Percentiles rank a stretch among this genome's conserved stretches.
These are phyloP conservation scores for Myxocyprinus asiaticus DNA, from an alignment of 2,113 vertebrate genomes.

Conservation along the genomic window DNA sequence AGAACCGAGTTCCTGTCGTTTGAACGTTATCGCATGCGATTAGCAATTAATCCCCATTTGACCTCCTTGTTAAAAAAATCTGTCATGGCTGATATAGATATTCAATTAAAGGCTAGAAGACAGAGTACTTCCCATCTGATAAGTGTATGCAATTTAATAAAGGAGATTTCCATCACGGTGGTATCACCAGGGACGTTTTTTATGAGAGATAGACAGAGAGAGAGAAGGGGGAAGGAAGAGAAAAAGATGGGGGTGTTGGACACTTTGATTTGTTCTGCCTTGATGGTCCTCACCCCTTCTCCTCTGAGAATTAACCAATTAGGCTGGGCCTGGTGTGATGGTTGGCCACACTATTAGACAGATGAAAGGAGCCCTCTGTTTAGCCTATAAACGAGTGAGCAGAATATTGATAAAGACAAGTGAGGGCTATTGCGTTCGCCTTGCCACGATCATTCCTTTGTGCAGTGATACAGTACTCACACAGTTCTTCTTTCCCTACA, in stretches of 20 bases:
- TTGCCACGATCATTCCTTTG: background rate
- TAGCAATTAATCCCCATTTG: conserved; percentile 68
- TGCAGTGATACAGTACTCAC: background rate
- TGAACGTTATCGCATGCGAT: conserved; percentile 54
- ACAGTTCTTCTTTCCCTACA: background rate
- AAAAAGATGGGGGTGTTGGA: background rate
- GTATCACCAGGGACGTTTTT: conserved; percentile 23
- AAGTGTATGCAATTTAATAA: conserved; percentile 68
- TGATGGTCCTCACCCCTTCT: conserved; percentile 40
- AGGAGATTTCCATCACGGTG: conserved; percentile 61
- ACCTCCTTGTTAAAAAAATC: conserved; percentile 64
- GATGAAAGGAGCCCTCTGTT: conserved; percentile 41
- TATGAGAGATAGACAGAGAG: background rate
- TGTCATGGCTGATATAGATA: conserved; percentile 71
- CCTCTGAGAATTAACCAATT: conserved; percentile 53
- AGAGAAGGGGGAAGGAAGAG: background rate
- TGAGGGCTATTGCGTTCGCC: background rate
- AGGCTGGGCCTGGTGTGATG: conserved; percentile 18
- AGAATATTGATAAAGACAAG: conserved; percentile 43
- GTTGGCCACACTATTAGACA: conserved; percentile 23
- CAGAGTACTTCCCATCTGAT: conserved; percentile 61
- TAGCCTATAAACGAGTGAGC: conserved; percentile 31
- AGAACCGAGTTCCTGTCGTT: conserved; percentile 7
- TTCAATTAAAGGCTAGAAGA: conserved; percentile 61
- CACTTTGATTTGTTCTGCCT: conserved; percentile 43